Evolutionary conservation across 2,888 invertebrate genomes (phyloP).

Genomic region (Lysandra coridon): DNA sequence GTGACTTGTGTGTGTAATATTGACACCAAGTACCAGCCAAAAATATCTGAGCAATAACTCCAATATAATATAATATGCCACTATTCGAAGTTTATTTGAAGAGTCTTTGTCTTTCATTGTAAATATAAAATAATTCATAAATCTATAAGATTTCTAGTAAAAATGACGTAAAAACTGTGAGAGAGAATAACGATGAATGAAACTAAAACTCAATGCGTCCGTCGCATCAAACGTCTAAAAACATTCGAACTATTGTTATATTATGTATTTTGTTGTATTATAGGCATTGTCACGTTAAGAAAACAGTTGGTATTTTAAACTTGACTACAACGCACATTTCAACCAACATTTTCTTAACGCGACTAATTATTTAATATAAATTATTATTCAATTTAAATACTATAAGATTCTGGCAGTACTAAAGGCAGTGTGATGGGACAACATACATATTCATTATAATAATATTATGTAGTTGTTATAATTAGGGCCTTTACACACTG

Average conservation of each 20-base stretch:
- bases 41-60: too few relatives aligned
- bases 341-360: background rate
- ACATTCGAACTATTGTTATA: background rate
- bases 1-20: background rate
- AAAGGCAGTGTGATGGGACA: background rate
- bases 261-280: background rate
- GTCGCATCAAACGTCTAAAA: background rate
- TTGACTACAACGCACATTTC: background rate
- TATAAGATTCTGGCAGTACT: background rate
- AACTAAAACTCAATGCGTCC: too few relatives aligned
- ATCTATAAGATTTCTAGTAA: background rate
- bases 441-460: background rate
- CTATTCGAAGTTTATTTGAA: too few relatives aligned
- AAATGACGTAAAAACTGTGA: background rate
- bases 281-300: background rate
- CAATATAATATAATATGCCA: too few relatives aligned
- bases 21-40: too few relatives aligned
- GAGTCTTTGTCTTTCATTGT: background rate
- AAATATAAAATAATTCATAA: background rate
- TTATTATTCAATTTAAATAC: background rate
- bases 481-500: background rate
- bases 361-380: background rate
- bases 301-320: background rate
- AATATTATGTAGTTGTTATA: background rate
- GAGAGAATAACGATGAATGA: too few relatives aligned